Evolutionary conservation across 2,113 vertebrate species (phyloP).

Genomic region (Piaya cayana): DNA sequence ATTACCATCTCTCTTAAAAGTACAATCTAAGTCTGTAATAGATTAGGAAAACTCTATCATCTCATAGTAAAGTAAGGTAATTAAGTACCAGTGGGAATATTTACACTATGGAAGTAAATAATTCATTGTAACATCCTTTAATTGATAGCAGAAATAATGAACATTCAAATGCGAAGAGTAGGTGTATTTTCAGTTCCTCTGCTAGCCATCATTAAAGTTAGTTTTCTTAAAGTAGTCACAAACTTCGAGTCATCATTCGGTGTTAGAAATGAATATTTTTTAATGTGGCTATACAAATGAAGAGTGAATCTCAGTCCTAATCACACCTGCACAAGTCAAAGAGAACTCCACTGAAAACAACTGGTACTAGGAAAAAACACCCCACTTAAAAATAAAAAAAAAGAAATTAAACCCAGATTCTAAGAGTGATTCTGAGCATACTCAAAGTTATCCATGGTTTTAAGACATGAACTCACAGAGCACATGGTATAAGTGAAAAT

Average conservation of each 20-base stretch:
- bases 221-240: neutral
- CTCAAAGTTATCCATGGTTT: neutral
- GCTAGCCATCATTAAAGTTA: neutral
- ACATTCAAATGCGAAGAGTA: neutral
- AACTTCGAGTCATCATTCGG: neutral
- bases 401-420: neutral
- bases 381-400: neutral
- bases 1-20: neutral
- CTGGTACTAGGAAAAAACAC: neutral
- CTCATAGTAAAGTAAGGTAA: neutral
- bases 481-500: neutral
- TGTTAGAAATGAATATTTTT: neutral
- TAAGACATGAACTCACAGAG: neutral
- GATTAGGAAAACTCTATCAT: neutral
- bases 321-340: neutral
- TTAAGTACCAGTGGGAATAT: neutral
- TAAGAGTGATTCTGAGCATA: neutral
- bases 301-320: neutral
- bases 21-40: neutral
- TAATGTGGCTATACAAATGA: neutral
- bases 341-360: neutral
- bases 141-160: slow-evolving; percentile 13
- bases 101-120: neutral
- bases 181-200: neutral
- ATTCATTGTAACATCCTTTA: neutral